These are phyloP conservation scores for Poeciliopsis occidentalis DNA, from an alignment of 2,113 vertebrate genomes.

Conservation along the genomic window DNA sequence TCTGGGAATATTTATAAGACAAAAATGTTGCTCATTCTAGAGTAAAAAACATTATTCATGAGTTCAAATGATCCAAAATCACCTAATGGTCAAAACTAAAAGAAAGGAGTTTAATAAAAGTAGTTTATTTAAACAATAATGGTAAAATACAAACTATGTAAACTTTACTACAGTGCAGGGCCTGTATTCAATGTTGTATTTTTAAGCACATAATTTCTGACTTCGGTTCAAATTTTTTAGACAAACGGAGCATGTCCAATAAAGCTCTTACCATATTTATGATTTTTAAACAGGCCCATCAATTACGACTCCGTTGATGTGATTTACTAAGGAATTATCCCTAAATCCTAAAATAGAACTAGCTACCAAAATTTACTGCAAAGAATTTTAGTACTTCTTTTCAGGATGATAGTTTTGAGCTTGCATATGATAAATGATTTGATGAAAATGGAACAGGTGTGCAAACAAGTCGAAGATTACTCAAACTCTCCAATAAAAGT, in stretches of 20 bases:
- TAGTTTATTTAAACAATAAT: not conserved
- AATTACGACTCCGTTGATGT: constrained; percentile 32
- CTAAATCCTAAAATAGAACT: constrained; percentile 40
- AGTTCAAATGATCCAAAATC: not conserved
- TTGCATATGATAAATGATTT: constrained; percentile 18
- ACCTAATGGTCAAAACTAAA: not conserved
- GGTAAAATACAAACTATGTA: not conserved
- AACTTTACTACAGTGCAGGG: not conserved
- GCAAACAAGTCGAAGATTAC: constrained; percentile 1
- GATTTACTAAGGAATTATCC: constrained; percentile 44
- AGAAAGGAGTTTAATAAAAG: not conserved
- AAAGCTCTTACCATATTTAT: constrained; percentile 45
- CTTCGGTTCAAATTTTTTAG: not conserved
- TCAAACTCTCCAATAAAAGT: not conserved
- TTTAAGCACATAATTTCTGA: not conserved
- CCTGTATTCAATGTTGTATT: not conserved
- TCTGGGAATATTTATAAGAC: not conserved
- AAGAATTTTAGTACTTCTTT: constrained; percentile 46
- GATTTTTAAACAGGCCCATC: constrained; percentile 45
- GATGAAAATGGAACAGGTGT: constrained; percentile 10
- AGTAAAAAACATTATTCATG: not conserved
- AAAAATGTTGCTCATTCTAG: not conserved
- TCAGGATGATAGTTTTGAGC: constrained; percentile 20
- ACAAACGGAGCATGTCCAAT: constrained; percentile 11
- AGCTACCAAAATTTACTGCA: constrained; percentile 29